Evolutionary conservation across 2,797 vertebrate genomes (phyloP), one percentile per base, ranked within the genome.

Genomic region (Microchirus variegatus): DNA sequence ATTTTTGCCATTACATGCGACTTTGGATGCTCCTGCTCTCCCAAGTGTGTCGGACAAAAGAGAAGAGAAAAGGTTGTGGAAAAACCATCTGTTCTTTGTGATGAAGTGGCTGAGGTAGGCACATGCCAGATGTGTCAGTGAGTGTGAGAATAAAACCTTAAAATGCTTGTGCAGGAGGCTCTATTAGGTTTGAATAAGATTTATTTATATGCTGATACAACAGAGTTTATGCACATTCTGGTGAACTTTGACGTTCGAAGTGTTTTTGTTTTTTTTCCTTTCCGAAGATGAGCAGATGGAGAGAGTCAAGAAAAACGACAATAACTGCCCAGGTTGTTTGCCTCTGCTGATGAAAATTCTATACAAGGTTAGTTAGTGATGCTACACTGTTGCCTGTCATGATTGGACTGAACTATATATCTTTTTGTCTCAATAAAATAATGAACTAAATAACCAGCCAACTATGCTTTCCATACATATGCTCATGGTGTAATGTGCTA

Each of bases 1-100:
- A 81, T 75, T 70, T 70, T 73, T 53, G 73, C 68, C 69, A 78
- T 80, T 57, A 78, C 67, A 86, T 83, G 82, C 3, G 70, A 84
- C 69, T 83, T 41, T 58, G 49, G 72, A 82, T 59, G 45, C 66
- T 73, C 58, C 58, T 47, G 58, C 13, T 54, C 71, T 78, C 72
- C 66, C 73, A 71, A 38, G 2, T 69, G 67, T 74, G 62, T 70
- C 48, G 67, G 36, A 22, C 7, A 8, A 56, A 42, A 68, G 59
- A 10, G 55, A 68, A 41, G 7, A 70, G 18, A 31, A 46, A 18
- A 51, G 44, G 45, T 55, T 53, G 58, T 59, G 60, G 75, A 70
- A 86, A 89, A 87, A 82, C 60, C 45, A 70, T 75, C 18, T 26
- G 12, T 22, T 55, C 16, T 46, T 54, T 50, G 31, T 36, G 38